phyloP scores from a whole-genome alignment of 37 sponge, comb jelly and placozoan species.

The Ianthella basta region DNA sequence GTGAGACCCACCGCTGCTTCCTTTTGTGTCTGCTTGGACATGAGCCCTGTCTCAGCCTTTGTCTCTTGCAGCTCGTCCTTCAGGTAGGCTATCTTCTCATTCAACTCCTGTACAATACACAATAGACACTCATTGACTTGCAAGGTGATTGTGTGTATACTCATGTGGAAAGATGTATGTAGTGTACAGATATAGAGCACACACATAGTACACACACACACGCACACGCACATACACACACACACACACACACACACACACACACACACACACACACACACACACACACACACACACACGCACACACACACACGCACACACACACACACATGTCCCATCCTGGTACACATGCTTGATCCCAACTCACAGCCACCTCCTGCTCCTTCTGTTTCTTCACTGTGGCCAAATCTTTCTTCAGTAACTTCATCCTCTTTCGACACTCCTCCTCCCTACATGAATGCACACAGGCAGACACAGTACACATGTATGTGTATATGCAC shows the following conservation, averaged over 20 bases:
- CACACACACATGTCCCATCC: not conserved
- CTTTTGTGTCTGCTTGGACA: slow-evolving; percentile 77
- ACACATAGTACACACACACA: no score
- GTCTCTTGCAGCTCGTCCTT: slow-evolving; percentile 90
- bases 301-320: no score
- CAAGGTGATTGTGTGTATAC: not conserved
- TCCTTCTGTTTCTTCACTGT: slow-evolving; percentile 78
- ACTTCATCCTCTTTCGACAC: slow-evolving; percentile 63
- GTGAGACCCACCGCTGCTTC: slow-evolving; percentile 81
- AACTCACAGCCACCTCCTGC: slow-evolving; percentile 57
- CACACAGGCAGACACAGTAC: no score
- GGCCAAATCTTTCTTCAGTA: slow-evolving; percentile 63
- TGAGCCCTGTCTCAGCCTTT: slow-evolving; percentile 72
- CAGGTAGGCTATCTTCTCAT: slow-evolving; percentile 90
- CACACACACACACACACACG: no score
- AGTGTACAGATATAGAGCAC: not conserved
- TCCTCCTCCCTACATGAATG: slow-evolving; percentile 90
- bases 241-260: no score
- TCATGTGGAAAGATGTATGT: not conserved
- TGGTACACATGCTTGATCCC: not conserved
- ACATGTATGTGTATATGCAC: no score
- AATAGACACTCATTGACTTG: slow-evolving; percentile 10
- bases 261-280: no score
- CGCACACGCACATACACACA: no score
- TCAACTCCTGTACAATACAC: slow-evolving; percentile 54